Base-by-base conservation (phyloP, 2,113 vertebrate genomes). In the Patagioenas fasciata region DNA sequence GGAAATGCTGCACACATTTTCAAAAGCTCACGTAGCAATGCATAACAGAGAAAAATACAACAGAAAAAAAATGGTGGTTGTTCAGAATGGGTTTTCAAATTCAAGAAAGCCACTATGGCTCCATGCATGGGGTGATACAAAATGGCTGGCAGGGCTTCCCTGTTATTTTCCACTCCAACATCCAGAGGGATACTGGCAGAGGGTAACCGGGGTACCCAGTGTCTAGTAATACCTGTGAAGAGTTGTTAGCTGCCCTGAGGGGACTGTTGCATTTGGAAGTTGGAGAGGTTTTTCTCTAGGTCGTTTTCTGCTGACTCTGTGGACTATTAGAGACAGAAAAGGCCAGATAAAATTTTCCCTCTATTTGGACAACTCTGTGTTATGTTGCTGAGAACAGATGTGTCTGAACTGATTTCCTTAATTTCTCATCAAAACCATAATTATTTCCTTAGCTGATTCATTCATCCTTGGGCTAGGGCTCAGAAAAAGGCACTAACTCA, bases 131-230 rank as follows among this genome's bases (percentile, higher is more conserved):
- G 23, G 11, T 4, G 7, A 34, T 2, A 5, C 4, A 56, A 88
- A 34, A 57, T 3, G 10, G 32, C n/a, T 3, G 16, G 85, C 36
- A 74, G 25, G 0, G 0, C 26, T 73, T 47, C 0, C 1, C 56
- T 82, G 54, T 34, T 70, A 62, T 42, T 77, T 72, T 36, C 26
- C 42, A 19, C 26, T 71, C 34, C 34, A 36, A 8, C 38, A 51
- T 15, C 20, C 57, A 62, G 25, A 48, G 31, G 54, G 82, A 74
- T 7, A 13, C 6, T 0, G 12, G 31, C 58, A 88, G n/a, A 60
- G 19, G 34, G 54, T 5, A 61, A 28, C 70, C 50, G 28, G 42
- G 61, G 44, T 47, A 47, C 44, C 44, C 44, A 18, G 44, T 19
- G 44, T 19, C 17, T 18, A 9, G 23, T 31, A 29, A 67, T 14